Percentiles rank a stretch among this genome's conserved stretches.
These are phyloP conservation scores for Volucella bombylans DNA, from an alignment of 2,888 invertebrate genomes.

Conservation along the genomic window DNA sequence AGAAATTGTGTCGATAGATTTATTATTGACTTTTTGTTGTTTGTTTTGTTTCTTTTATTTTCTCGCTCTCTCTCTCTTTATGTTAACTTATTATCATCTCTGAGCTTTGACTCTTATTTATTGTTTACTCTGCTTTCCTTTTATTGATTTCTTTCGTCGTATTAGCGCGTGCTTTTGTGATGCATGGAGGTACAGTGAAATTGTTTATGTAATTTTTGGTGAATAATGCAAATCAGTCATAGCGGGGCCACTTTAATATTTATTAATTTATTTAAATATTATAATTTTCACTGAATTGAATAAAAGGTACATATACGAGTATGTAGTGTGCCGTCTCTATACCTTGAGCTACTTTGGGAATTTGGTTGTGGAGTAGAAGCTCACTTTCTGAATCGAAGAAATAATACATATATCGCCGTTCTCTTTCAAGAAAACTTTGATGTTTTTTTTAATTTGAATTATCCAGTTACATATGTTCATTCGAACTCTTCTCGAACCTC, in stretches of 20 bases:
- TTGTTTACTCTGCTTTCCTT: conserved; percentile 22
- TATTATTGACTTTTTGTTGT: conserved; percentile 48
- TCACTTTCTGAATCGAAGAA: too few relatives aligned
- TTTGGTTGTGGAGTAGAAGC: too few relatives aligned
- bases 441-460: too few relatives aligned
- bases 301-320: background rate
- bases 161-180: background rate
- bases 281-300: background rate
- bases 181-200: conserved; percentile 10
- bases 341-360: too few relatives aligned
- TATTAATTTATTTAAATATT: conserved; percentile 17
- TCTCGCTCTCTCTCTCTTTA: background rate
- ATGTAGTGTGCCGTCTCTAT: too few relatives aligned
- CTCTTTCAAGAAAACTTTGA: too few relatives aligned
- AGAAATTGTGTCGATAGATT: conserved; percentile 54
- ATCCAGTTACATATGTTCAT: too few relatives aligned
- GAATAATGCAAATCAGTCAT: conserved; percentile 38
- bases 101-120: conserved; percentile 9
- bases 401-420: too few relatives aligned
- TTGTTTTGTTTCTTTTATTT: conserved; percentile 18
- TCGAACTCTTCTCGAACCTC: too few relatives aligned
- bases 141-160: conserved; percentile 21
- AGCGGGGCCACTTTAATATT: conserved; percentile 27
- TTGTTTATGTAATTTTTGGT: conserved; percentile 39
- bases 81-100: conserved; percentile 23